Base-by-base conservation (phyloP, 1,140 invertebrate genomes). In the Euschistus heros region DNA sequence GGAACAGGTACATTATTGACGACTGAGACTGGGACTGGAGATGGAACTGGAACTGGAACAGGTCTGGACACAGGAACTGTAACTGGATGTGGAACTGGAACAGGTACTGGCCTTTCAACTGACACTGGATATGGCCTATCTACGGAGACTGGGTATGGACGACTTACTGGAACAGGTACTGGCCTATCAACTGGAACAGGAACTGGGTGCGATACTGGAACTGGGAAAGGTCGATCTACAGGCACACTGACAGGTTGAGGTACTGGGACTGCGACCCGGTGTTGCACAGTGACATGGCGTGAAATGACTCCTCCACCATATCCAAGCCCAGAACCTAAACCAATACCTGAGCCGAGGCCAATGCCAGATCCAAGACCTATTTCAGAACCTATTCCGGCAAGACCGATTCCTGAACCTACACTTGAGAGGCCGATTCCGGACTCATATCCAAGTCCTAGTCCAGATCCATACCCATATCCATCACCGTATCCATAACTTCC, bases 211-310 rank as follows among this genome's bases (percentile, higher is more conserved):
- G n/a, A n/a, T n/a, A n/a, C n/a, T n/a, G n/a, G n/a, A n/a, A n/a
- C n/a, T n/a, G n/a, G n/a, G n/a, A n/a, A n/a, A n/a, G n/a, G n/a
- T n/a, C n/a, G n/a, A n/a, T n/a, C n/a, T n/a, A n/a, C n/a, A n/a
- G n/a, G n/a, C n/a, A n/a, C n/a, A n/a, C n/a, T n/a, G n/a, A n/a
- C n/a, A n/a, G n/a, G n/a, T n/a, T n/a, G n/a, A n/a, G n/a, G n/a
- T n/a, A n/a, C n/a, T n/a, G n/a, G n/a, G 22, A 69, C 66, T 8
- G 44, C 74, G 0, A 80, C 75, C 65, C 77, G 74, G 64, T 79
- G 78, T 42, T 76, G 77, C 62, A 79, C 73, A 20, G 76, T 77
- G 26, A 76, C 71, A n/a, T 63, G 62, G 18, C 62, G 5, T 15
- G 60, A 62, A 33, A 62, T 62, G 42, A 44, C 42, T 44, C 42